A percentile compares a stretch with the other conserved stretches of the same genome.
Conservation (phyloP, 2,797 vertebrate genomes). For the Poeciliopsis paucimaculata region DNA sequence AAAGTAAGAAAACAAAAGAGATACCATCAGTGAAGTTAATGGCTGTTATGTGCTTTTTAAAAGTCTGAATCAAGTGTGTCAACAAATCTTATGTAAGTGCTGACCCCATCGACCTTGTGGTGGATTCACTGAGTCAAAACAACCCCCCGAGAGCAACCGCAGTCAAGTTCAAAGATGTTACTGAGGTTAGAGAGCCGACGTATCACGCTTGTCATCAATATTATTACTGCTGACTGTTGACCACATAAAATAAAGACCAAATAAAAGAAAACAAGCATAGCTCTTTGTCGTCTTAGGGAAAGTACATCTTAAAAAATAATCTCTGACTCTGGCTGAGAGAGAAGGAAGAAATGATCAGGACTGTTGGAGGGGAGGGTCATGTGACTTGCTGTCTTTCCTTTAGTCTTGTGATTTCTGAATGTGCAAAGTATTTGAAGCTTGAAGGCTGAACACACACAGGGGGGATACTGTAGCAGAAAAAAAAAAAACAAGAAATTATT, state of each 20-base stretch:
- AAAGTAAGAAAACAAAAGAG: conserved; percentile 2
- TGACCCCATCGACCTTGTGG: conserved; percentile 16
- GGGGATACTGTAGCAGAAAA: conserved; percentile 1
- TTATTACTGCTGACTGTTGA: conserved; percentile 25
- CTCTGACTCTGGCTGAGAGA: conserved; percentile 17
- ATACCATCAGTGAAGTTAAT: conserved; percentile 10
- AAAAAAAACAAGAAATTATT: background rate
- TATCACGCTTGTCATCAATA: conserved; percentile 22
- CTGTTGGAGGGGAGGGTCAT: conserved; percentile 52
- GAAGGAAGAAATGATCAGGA: conserved; percentile 44
- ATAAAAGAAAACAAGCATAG: background rate
- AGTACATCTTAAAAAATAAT: conserved; percentile 12
- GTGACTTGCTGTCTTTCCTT: conserved; percentile 62
- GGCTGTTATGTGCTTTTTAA: background rate
- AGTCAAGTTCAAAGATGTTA: conserved; percentile 23
- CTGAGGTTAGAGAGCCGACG: conserved; percentile 9
- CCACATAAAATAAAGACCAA: background rate
- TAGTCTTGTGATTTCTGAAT: conserved; percentile 76
- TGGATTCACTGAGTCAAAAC: conserved; percentile 38
- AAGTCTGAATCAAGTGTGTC: background rate
- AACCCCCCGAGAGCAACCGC: conserved; percentile 24
- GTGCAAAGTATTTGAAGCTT: conserved; percentile 56
- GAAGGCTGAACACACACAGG: conserved; percentile 30
- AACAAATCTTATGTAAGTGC: conserved; percentile 3
- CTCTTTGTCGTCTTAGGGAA: conserved; percentile 14